Base-by-base conservation (phyloP, 2,888 invertebrate species). In the Lasioglossum zephyrum region DNA sequence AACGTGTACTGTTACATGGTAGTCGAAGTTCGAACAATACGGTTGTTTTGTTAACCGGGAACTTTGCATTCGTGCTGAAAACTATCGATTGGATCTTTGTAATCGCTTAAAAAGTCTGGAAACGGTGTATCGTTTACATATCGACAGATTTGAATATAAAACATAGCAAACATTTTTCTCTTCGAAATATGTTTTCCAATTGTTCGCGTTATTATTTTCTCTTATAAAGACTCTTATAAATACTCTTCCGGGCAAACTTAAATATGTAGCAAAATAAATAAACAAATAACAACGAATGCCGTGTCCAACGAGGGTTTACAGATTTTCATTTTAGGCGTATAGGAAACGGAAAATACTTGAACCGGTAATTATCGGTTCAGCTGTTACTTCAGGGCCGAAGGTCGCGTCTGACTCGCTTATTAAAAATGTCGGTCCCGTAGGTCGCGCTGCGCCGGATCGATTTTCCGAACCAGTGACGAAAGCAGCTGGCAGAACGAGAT, bases 401-500 rank as follows among this genome's bases (percentile, higher is more conserved):
- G 53, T 49, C 39, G 16, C 4, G 53, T 36, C 22, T 39, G 66
- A 84, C 60, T 78, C 60, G 36, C 49, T 79, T 79, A 76, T 84
- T 84, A 84, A 76, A 84, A 80, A 84, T 81, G 66, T 70, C 39
- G 26, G 39, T 57, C 31, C 41, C n/a, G 36, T 22, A 36, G 13
- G 31, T 9, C 77, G 49, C 26, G 13, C 36, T 16, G 36, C n/a
- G 31, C 8, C 75, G 49, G 73, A 86, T 87, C 86, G 78, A 83
- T 86, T 80, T 83, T 83, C 80, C 77, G 41, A 41, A 47, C 77
- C 86, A 80, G 47, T 74, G 87, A 49, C 73, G 79, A 79, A 83
- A 79, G 73, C 83, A 83, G 78, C 83, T 87, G 87, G 69, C 77
- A 83, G 83, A 78, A 79, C 83, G 44, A 86, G 86, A 87, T 87